Evolutionary conservation across 2,888 invertebrate species (phyloP).

Genomic region (Drosophila putrida): DNA sequence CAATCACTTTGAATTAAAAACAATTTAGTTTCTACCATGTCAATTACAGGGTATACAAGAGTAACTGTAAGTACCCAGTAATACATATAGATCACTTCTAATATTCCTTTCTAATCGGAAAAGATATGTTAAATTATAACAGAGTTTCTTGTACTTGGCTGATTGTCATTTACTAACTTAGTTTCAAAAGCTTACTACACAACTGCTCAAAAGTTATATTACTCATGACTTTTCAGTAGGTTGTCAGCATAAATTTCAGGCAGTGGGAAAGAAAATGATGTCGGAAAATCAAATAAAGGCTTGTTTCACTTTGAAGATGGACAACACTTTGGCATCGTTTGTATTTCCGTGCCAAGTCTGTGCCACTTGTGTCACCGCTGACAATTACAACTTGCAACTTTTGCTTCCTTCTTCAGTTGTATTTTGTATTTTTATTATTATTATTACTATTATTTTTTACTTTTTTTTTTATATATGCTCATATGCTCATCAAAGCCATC

Average conservation of each 20-base stretch:
- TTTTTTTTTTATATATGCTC: constrained; percentile 11
- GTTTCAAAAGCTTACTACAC: not conserved
- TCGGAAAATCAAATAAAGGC: not conserved
- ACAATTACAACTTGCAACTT: constrained; percentile 40
- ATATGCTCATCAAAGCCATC: constrained; percentile 35
- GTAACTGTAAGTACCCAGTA: too few relatives aligned
- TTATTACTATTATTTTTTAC: not conserved
- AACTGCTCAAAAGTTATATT: not conserved
- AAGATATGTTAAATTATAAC: too few relatives aligned
- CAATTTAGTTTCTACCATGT: too few relatives aligned
- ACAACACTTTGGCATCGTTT: not conserved
- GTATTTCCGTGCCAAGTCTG: constrained; percentile 30
- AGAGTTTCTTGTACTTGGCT: too few relatives aligned
- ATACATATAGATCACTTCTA: too few relatives aligned
- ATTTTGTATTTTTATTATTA: too few relatives aligned
- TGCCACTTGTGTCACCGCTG: constrained; percentile 19
- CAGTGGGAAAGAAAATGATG: not conserved
- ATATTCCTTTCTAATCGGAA: too few relatives aligned
- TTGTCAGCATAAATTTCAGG: constrained; percentile 1
- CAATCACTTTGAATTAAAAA: not conserved
- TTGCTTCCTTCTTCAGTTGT: constrained; percentile 40
- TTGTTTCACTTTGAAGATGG: not conserved
- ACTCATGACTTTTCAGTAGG: not conserved
- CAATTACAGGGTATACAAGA: too few relatives aligned
- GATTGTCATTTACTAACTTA: not conserved